These are phyloP conservation scores for Cephalopterus ornatus DNA, from an alignment of 2,113 vertebrate species.

Conservation along the genomic window DNA sequence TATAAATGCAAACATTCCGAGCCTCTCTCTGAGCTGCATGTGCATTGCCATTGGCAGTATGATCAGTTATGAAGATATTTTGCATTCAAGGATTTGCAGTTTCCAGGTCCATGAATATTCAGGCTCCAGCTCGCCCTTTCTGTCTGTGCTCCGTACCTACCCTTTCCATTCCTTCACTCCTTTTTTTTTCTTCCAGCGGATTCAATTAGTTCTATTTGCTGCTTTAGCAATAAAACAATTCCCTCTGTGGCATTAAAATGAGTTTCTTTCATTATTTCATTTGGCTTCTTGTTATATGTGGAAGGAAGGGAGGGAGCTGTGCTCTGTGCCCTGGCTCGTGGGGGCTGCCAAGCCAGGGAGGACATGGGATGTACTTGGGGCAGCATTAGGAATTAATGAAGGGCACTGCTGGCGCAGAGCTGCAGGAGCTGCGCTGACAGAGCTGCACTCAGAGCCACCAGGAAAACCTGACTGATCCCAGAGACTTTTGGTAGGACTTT, in stretches of 20 bases:
- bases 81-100: conserved; percentile 16
- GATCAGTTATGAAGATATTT: conserved; percentile 39
- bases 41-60: not conserved
- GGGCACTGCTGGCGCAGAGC: not conserved
- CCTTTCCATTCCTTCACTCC: not conserved
- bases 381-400: conserved; percentile 46
- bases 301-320: conserved; percentile 34
- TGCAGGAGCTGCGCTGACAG: not conserved
- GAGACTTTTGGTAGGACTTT: not conserved
- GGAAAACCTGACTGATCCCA: not conserved
- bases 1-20: not conserved
- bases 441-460: not conserved
- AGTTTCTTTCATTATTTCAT: conserved; percentile 74
- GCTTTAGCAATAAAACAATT: conserved; percentile 76
- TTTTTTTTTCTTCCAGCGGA: conserved; percentile 21
- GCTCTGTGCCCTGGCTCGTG: not conserved
- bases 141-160: not conserved
- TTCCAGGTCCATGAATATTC: conserved; percentile 48
- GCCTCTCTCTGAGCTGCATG: not conserved
- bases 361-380: not conserved
- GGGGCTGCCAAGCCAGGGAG: not conserved
- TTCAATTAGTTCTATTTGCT: conserved; percentile 80
- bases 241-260: conserved; percentile 72
- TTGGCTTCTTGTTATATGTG: conserved; percentile 52
- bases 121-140: not conserved